phyloP scores from a whole-genome alignment of 2,888 invertebrate genomes.

The Drosophila aldrichi region DNA sequence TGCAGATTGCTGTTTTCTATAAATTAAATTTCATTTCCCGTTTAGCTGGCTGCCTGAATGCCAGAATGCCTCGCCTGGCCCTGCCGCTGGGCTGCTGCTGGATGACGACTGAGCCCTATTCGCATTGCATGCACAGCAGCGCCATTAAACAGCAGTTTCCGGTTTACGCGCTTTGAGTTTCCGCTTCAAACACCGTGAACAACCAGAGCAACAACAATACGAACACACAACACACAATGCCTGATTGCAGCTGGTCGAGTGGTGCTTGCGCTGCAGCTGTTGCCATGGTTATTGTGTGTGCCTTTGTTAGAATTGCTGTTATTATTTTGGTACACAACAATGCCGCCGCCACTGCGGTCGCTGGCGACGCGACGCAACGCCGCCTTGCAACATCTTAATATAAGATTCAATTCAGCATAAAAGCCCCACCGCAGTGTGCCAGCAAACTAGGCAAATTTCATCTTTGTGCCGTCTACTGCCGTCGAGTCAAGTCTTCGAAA shows the following conservation, averaged over 20 bases:
- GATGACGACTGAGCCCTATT: slow-evolving; percentile 35
- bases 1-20: slow-evolving; percentile 74
- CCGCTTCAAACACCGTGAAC: slow-evolving; percentile 73
- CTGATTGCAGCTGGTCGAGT: slow-evolving; percentile 72
- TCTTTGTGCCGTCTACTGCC: slow-evolving; percentile 44
- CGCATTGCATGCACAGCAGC: slow-evolving; percentile 70
- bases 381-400: slow-evolving; percentile 77
- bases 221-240: slow-evolving; percentile 30
- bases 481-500: slow-evolving; percentile 49
- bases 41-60: slow-evolving; percentile 10
- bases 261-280: slow-evolving; percentile 66
- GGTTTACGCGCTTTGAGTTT: slow-evolving; percentile 81
- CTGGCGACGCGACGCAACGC: slow-evolving; percentile 34
- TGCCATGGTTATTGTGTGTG: slow-evolving; percentile 72
- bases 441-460: slow-evolving; percentile 45
- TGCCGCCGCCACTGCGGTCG: slow-evolving; percentile 43
- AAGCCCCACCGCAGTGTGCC: slow-evolving; percentile 27
- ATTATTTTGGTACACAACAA: slow-evolving; percentile 71
- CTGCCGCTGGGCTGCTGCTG: slow-evolving; percentile 14
- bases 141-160: slow-evolving; percentile 79
- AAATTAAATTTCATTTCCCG: slow-evolving; percentile 79
- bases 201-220: slow-evolving; percentile 22
- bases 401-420: slow-evolving; percentile 75
- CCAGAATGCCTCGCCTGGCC: slow-evolving; percentile 3
- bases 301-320: slow-evolving; percentile 72